Percentiles rank a stretch among this genome's conserved stretches.
phyloP scores from a whole-genome alignment of 2,888 invertebrate species.

The Agrenia bidenticulata region DNA sequence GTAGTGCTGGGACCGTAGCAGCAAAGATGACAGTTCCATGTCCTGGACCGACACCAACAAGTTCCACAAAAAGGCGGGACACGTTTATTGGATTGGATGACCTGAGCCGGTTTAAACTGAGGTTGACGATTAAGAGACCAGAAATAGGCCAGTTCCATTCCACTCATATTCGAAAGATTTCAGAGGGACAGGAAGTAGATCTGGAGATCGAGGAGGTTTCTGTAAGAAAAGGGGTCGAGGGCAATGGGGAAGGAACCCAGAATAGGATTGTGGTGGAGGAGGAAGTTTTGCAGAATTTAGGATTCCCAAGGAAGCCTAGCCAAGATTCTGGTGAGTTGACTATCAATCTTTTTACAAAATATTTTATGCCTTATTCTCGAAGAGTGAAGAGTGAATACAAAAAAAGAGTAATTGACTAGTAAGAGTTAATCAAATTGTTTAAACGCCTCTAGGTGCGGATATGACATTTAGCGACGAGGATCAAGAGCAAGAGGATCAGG shows the following conservation, averaged over 20 bases:
- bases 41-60: background rate
- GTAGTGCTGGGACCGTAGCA: background rate
- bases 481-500: conserved; percentile 47
- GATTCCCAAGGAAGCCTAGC: conserved; percentile 50
- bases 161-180: background rate
- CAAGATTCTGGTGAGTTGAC: conserved; percentile 49
- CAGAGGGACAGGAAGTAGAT: background rate
- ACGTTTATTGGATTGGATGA: conserved; percentile 5
- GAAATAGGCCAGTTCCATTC: background rate
- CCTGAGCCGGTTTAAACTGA: background rate
- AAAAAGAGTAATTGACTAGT: no score
- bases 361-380: no score
- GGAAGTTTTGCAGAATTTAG: conserved; percentile 27
- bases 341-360: no score
- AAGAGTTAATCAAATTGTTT: no score
- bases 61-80: background rate
- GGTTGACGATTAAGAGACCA: background rate
- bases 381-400: no score
- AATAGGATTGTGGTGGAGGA: conserved; percentile 11
- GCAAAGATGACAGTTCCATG: background rate
- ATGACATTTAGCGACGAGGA: conserved; percentile 52
- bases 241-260: conserved; percentile 2
- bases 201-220: background rate
- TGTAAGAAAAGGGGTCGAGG: background rate
- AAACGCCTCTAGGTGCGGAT: conserved; percentile 45